These are phyloP conservation scores for Cacoxenus indagator DNA, from an alignment of 2,888 invertebrate genomes.

Conservation along the genomic window DNA sequence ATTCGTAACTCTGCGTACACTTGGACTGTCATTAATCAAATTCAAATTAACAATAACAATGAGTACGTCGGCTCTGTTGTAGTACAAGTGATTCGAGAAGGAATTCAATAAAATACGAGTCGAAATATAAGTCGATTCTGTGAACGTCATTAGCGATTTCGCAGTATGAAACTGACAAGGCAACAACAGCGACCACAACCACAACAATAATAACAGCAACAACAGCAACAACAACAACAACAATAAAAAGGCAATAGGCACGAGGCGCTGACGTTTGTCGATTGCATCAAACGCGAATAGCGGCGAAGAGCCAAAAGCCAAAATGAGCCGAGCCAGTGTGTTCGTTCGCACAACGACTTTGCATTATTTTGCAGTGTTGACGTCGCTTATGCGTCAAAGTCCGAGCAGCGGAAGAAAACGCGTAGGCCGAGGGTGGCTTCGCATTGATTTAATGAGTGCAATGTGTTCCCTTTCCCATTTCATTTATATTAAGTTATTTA, in stretches of 20 bases:
- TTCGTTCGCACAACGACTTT: background rate
- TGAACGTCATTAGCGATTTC: constrained; percentile 23
- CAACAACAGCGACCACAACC: constrained; percentile 33
- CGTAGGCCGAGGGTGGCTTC: background rate
- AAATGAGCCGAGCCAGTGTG: background rate
- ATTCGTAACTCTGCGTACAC: background rate
- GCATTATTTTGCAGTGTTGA: background rate
- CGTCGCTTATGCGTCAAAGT: background rate
- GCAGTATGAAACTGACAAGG: constrained; percentile 53
- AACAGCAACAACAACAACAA: constrained; percentile 30
- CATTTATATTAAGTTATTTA: background rate
- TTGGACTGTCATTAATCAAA: constrained; percentile 61
- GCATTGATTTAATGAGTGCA: constrained; percentile 17
- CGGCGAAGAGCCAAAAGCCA: background rate
- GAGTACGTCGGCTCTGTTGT: constrained; percentile 1
- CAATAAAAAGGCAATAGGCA: constrained; percentile 12
- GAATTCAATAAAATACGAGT: background rate
- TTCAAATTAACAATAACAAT: constrained; percentile 58
- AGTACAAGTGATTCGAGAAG: background rate
- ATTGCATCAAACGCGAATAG: background rate
- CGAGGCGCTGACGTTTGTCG: background rate
- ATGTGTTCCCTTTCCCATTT: constrained; percentile 17
- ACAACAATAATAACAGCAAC: constrained; percentile 23
- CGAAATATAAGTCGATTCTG: background rate
- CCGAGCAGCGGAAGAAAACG: background rate